These are phyloP conservation scores for Periphyllus acericola DNA, from an alignment of 2,888 invertebrate species.

Conservation along the genomic window DNA sequence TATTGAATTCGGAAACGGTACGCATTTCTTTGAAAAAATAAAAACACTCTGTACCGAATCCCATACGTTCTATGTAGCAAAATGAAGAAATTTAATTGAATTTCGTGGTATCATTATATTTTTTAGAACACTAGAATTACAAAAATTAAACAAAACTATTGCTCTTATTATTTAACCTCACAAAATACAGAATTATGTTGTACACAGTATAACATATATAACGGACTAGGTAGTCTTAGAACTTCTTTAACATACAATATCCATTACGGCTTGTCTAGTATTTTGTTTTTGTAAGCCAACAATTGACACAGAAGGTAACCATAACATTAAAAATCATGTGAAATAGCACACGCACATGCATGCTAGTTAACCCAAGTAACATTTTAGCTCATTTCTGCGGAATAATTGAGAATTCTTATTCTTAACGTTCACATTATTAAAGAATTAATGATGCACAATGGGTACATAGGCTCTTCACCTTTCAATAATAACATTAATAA, in stretches of 20 bases:
- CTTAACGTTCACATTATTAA: conserved; percentile 46
- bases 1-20: not conserved
- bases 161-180: not conserved
- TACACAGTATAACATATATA: not conserved
- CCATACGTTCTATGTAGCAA: too few species aligned
- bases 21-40: not conserved
- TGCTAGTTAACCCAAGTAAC: conserved; percentile 20
- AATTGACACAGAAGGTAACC: conserved; percentile 3
- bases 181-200: not conserved
- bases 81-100: not conserved
- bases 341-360: conserved; percentile 39
- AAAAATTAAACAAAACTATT: not conserved
- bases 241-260: not conserved
- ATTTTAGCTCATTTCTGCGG: not conserved
- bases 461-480: conserved; percentile 40
- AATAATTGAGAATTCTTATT: conserved; percentile 10
- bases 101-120: not conserved
- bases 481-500: conserved; percentile 42
- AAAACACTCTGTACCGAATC: not conserved
- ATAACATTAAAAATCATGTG: conserved; percentile 39
- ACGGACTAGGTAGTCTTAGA: not conserved
- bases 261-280: not conserved
- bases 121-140: not conserved
- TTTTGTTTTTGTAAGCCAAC: not conserved
- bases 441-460: conserved; percentile 37